phyloP scores from a whole-genome alignment of 2,888 invertebrate species.

The Pachliopta kotzebuea region DNA sequence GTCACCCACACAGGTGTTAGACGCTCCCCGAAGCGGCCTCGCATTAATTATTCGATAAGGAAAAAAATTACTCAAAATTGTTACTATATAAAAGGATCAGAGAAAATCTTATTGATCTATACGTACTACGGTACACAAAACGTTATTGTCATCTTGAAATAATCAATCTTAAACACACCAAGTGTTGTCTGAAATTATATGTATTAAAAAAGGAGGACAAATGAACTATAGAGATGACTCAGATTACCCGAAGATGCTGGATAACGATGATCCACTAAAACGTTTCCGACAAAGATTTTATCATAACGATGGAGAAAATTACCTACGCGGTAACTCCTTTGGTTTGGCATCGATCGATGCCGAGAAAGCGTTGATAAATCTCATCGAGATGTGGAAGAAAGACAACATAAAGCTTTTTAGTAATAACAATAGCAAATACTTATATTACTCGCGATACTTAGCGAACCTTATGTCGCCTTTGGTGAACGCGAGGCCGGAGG shows the following conservation, averaged over 20 bases:
- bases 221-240: constrained; percentile 45
- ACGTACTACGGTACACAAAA: no score
- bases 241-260: constrained; percentile 51
- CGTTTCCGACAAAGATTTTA: constrained; percentile 58
- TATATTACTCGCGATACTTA: constrained; percentile 50
- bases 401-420: constrained; percentile 62
- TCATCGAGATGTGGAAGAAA: constrained; percentile 56
- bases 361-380: constrained; percentile 45
- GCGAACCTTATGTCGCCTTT: constrained; percentile 59
- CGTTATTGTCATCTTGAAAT: no score
- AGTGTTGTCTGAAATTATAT: no score
- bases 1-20: neutral
- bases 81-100: no score
- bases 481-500: constrained; percentile 56
- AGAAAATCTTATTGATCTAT: no score
- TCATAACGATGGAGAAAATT: constrained; percentile 50
- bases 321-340: constrained; percentile 68
- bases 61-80: neutral
- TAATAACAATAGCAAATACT: constrained; percentile 54
- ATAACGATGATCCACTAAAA: constrained; percentile 58
- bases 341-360: constrained; percentile 63
- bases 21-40: neutral
- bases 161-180: no score
- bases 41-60: neutral
- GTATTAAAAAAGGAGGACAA: no score